These are phyloP conservation scores for Pteronura brasiliensis DNA, from an alignment of 2,113 vertebrate species.

Conservation along the genomic window DNA sequence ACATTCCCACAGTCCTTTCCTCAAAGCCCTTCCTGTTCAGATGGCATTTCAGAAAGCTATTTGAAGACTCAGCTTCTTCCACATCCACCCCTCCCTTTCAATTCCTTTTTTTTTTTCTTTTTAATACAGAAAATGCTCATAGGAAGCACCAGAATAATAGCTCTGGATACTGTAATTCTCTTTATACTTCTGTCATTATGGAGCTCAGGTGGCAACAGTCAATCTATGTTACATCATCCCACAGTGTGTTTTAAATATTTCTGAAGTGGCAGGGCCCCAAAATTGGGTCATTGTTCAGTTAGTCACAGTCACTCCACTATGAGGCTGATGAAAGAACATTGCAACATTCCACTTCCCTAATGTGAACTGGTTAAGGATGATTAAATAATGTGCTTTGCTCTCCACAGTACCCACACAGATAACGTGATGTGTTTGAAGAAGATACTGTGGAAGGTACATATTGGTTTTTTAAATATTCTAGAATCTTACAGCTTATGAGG, in stretches of 20 bases:
- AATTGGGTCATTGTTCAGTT: conserved; percentile 24
- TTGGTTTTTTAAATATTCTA: not conserved
- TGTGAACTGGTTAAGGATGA: not conserved
- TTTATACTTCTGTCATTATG: not conserved
- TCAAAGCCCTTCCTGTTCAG: not conserved
- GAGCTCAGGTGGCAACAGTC: not conserved
- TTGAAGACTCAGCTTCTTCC: not conserved
- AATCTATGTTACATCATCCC: not conserved
- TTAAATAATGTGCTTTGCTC: not conserved
- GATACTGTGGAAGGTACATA: not conserved
- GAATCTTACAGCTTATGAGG: not conserved
- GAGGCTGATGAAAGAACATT: not conserved
- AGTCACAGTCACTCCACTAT: not conserved
- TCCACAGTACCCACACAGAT: not conserved
- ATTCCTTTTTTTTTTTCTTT: not conserved
- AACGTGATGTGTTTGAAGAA: not conserved
- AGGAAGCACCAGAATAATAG: not conserved
- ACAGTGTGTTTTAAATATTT: not conserved
- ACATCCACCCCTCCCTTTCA: not conserved
- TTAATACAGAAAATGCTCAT: not conserved
- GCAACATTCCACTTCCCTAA: not conserved
- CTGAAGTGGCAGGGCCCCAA: not conserved
- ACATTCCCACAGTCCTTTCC: not conserved
- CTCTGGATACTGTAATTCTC: not conserved
- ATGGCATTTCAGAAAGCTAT: conserved; percentile 45